These are phyloP conservation scores for Lethenteron camtschaticum DNA, from an alignment of 2,113 vertebrate genomes.

Conservation along the genomic window DNA sequence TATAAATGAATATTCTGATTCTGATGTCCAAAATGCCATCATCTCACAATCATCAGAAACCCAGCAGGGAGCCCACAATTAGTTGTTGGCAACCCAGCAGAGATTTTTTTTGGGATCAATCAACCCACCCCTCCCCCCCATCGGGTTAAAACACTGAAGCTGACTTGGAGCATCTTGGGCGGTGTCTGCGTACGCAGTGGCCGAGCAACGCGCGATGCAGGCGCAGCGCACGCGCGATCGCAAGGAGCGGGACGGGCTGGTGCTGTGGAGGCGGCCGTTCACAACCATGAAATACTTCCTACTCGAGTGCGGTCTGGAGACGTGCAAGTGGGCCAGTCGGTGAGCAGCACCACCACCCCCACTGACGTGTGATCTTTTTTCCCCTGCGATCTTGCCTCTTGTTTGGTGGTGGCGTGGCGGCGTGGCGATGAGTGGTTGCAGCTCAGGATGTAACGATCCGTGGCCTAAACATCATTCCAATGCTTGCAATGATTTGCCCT, in stretches of 20 bases:
- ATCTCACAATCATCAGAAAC: too few species aligned
- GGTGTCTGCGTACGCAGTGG: not conserved
- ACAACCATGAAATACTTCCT: conserved; percentile 75
- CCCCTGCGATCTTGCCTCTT: not conserved
- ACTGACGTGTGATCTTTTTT: too few species aligned
- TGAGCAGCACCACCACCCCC: not conserved
- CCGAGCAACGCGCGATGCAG: not conserved
- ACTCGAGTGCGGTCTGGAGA: conserved; percentile 25
- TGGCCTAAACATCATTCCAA: not conserved
- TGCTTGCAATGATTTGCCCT: not conserved
- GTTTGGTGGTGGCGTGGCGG: not conserved
- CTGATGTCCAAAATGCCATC: too few species aligned
- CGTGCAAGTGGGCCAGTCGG: not conserved
- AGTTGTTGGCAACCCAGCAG: too few species aligned
- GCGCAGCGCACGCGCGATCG: conserved; percentile 24
- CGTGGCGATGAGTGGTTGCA: not conserved
- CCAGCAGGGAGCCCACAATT: too few species aligned
- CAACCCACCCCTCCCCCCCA: too few species aligned
- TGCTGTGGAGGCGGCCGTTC: conserved; percentile 63
- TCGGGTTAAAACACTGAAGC: too few species aligned
- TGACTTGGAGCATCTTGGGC: too few species aligned
- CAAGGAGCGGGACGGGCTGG: conserved; percentile 59
- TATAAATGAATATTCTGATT: too few species aligned
- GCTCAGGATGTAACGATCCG: not conserved
- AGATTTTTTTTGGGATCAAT: too few species aligned